Evolutionary conservation across 2,797 vertebrate genomes (phyloP).

Genomic region (Lithobates pipiens): DNA sequence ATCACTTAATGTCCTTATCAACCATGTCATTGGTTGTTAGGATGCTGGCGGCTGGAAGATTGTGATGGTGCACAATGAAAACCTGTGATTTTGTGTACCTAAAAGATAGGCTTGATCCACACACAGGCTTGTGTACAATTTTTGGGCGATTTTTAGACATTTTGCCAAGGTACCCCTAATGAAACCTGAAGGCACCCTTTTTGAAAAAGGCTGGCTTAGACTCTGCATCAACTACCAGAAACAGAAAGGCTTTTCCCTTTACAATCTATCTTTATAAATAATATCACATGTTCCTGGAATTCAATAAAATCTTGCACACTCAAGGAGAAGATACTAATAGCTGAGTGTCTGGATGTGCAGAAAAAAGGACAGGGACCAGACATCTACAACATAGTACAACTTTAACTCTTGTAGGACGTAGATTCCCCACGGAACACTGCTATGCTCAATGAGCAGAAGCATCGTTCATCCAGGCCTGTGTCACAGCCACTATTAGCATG

Average conservation of each 20-base stretch:
- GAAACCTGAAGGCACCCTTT: too few relatives aligned
- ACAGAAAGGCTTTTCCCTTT: neutral
- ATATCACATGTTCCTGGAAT: neutral
- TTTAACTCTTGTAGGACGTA: conserved; percentile 49
- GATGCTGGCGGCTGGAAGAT: too few relatives aligned
- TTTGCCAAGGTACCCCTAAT: too few relatives aligned
- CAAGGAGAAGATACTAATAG: neutral
- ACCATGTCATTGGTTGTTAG: too few relatives aligned
- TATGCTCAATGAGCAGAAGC: conserved; percentile 54
- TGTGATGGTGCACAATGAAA: too few relatives aligned
- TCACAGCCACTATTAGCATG: conserved; percentile 55
- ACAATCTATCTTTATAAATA: neutral
- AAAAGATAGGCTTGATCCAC: too few relatives aligned
- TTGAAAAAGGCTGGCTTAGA: too few relatives aligned
- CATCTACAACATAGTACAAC: conserved; percentile 1
- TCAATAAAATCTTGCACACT: neutral
- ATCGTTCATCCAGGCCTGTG: conserved; percentile 53
- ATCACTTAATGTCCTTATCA: too few relatives aligned
- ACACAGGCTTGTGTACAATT: too few relatives aligned
- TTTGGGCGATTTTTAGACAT: too few relatives aligned
- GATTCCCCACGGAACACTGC: conserved; percentile 52
- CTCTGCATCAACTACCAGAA: neutral
- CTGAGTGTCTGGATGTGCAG: neutral
- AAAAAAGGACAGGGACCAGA: neutral
- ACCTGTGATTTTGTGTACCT: too few relatives aligned